A percentile compares a stretch with the other conserved stretches of the same genome.
Conservation (phyloP, 2,888 invertebrate genomes). For the Trissoscelio sp. region DNA sequence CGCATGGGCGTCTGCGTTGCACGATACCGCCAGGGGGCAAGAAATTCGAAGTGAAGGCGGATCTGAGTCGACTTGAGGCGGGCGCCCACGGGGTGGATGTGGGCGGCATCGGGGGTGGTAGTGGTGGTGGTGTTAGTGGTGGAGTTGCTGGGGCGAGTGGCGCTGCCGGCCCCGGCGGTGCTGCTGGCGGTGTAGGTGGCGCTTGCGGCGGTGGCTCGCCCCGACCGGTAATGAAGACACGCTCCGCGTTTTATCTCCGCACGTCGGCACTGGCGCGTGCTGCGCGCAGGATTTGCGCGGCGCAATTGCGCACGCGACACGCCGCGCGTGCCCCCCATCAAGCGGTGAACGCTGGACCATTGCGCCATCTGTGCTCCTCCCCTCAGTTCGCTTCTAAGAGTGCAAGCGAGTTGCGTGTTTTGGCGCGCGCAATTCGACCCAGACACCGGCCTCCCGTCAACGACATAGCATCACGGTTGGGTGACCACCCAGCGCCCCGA, state of each 20-base stretch:
- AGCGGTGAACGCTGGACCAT: slow-evolving; percentile 82
- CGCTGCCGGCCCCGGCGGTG: slow-evolving; percentile 38
- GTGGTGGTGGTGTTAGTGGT: too few relatives aligned
- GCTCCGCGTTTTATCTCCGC: slow-evolving; percentile 97
- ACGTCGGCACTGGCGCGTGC: slow-evolving; percentile 95
- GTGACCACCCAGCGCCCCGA: slow-evolving; percentile 84
- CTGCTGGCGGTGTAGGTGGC: slow-evolving; percentile 54
- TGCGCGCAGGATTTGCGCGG: slow-evolving; percentile 93
- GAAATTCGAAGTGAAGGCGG: slow-evolving; percentile 98
- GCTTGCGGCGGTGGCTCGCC: slow-evolving; percentile 85
- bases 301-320: slow-evolving; percentile 92
- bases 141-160: not conserved
- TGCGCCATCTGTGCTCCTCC: slow-evolving; percentile 82
- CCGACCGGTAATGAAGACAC: slow-evolving; percentile 97
- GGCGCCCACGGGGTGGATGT: slow-evolving; percentile 91
- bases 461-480: slow-evolving; percentile 88
- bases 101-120: slow-evolving; percentile 73
- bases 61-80: slow-evolving; percentile 96
- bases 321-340: slow-evolving; percentile 93
- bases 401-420: slow-evolving; percentile 78
- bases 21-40: slow-evolving; percentile 96
- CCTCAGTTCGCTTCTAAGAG: slow-evolving; percentile 80
- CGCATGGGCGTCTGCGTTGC: slow-evolving; percentile 94
- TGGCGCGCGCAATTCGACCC: slow-evolving; percentile 80
- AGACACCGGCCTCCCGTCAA: slow-evolving; percentile 85